These are phyloP conservation scores for Garra rufa DNA, from an alignment of 2,113 vertebrate species.

Conservation along the genomic window DNA sequence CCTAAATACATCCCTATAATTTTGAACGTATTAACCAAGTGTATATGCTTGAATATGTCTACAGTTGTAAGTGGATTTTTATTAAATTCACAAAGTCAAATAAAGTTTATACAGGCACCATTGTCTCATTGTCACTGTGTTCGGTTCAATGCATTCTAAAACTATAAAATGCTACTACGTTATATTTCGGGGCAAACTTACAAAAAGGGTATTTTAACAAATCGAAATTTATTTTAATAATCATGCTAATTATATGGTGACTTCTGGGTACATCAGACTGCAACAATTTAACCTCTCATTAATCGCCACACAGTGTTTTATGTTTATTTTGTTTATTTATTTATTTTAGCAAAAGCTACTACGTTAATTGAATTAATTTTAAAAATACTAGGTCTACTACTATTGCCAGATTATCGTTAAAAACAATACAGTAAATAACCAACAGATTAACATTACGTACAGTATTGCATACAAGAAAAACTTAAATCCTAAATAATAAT, in stretches of 20 bases:
- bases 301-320: background rate
- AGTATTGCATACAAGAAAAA: too few relatives aligned
- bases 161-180: background rate
- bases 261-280: background rate
- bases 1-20: background rate
- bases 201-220: background rate
- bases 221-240: background rate
- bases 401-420: background rate
- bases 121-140: background rate
- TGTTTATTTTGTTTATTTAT: background rate
- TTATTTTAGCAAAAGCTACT: background rate
- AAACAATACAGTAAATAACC: background rate
- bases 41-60: background rate
- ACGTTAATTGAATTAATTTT: background rate
- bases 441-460: background rate
- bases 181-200: background rate
- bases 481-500: too few relatives aligned
- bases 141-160: background rate
- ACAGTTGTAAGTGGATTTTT: background rate
- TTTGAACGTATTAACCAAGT: background rate
- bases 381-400: too few relatives aligned
- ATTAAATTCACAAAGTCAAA: background rate
- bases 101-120: conserved; percentile 8
- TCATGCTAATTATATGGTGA: background rate
- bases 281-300: background rate